Conservation (phyloP, 2,113 vertebrate species). For the Theristicus caerulescens region DNA sequence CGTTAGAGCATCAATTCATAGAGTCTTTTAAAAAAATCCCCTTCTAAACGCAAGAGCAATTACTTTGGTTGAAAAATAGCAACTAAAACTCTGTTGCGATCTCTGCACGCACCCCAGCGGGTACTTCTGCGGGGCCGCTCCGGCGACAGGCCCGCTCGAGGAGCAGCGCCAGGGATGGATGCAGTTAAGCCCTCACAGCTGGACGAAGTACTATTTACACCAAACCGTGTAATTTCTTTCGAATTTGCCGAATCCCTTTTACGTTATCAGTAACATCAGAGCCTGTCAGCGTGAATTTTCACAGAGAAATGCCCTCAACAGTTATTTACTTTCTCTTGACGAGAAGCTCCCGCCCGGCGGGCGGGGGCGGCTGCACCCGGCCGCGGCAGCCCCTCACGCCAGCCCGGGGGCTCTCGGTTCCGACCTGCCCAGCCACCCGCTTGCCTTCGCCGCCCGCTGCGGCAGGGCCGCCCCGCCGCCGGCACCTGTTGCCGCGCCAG, state of each 20-base stretch:
- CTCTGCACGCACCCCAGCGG: neutral
- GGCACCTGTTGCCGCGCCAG: neutral
- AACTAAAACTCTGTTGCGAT: fast-evolving
- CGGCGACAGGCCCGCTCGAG: fast-evolving
- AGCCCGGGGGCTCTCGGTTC: neutral
- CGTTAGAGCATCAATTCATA: neutral
- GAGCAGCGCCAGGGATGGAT: fast-evolving
- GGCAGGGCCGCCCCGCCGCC: neutral
- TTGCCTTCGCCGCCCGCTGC: no score
- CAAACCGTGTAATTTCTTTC: neutral
- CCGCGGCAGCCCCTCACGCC: neutral
- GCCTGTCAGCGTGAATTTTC: neutral
- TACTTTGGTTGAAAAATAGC: neutral
- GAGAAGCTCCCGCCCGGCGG: no score
- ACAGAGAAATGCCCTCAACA: neutral
- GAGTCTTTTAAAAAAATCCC: neutral
- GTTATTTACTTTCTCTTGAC: no score
- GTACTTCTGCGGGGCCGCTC: fast-evolving
- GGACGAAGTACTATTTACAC: neutral
- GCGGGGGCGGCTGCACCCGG: fast-evolving
- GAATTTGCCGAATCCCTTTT: fast-evolving
- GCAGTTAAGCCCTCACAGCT: neutral
- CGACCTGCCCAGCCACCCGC: neutral
- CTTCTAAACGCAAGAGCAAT: neutral
- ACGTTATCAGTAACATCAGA: fast-evolving